These are phyloP conservation scores for Pegea sp. DNA, from an alignment of 23 tunicate genomes.

Conservation along the genomic window DNA sequence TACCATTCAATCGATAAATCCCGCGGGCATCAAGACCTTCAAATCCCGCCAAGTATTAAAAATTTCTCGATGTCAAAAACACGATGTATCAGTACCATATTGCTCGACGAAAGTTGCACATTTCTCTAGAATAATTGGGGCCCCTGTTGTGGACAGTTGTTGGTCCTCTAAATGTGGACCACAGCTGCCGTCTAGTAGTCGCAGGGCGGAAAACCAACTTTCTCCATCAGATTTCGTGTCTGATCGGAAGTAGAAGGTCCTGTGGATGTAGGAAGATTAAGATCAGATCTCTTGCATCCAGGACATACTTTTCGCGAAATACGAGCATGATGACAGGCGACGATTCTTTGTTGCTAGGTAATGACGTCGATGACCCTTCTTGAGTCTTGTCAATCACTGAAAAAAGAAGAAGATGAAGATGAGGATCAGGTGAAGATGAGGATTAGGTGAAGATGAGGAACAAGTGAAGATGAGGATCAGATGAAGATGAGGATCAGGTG, in stretches of 20 bases:
- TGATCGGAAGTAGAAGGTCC: conserved; percentile 55
- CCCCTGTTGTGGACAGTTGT: conserved; percentile 56
- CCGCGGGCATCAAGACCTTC: conserved; percentile 54
- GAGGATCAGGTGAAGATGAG: too few species aligned
- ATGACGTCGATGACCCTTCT: conserved; percentile 8
- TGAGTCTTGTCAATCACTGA: conserved; percentile 59
- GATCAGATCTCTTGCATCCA: too few species aligned
- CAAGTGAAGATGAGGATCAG: too few species aligned
- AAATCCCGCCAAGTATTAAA: not conserved
- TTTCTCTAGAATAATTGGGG: conserved; percentile 58
- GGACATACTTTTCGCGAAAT: conserved; percentile 55
- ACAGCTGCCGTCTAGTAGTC: conserved; percentile 43
- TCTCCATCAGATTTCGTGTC: conserved; percentile 76
- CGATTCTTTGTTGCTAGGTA: conserved; percentile 10
- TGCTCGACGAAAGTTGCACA: conserved; percentile 78
- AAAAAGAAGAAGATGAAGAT: conserved; percentile 1
- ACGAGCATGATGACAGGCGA: conserved; percentile 45
- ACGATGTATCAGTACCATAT: conserved; percentile 18
- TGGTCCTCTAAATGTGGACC: conserved; percentile 37
- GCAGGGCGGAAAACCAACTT: conserved; percentile 63
- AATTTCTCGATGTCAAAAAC: not conserved
- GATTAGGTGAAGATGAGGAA: too few species aligned
- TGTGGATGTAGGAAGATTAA: too few species aligned
- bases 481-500: too few species aligned
- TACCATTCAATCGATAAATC: conserved; percentile 76